phyloP scores from a whole-genome alignment of 2,888 invertebrate genomes.

The Eupithecia abbreviata region DNA sequence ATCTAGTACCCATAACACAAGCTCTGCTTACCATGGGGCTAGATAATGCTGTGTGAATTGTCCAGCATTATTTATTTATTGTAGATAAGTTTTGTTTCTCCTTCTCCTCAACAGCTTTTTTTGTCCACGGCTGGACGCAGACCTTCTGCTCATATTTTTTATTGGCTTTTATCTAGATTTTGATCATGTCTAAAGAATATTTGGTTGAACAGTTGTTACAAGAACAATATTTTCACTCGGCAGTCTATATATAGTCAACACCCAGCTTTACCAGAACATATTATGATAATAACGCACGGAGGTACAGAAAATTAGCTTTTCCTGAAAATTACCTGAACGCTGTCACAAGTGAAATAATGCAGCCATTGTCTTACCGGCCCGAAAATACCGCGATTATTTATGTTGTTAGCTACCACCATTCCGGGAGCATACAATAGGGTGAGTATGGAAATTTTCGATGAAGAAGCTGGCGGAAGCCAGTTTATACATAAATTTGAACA shows the following conservation, averaged over 20 bases:
- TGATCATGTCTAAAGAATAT: no score
- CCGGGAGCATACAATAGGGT: not conserved
- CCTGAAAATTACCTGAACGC: conserved; percentile 12
- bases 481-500: not conserved
- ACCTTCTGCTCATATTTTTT: no score
- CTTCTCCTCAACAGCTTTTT: no score
- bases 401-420: not conserved
- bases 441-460: not conserved
- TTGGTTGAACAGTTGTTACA: not conserved
- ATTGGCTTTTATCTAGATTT: no score
- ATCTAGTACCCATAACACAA: no score
- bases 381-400: not conserved
- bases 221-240: not conserved
- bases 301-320: conserved; percentile 5
- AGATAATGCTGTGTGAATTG: no score
- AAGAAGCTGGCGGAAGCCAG: not conserved
- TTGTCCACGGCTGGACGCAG: no score
- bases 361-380: conserved; percentile 10
- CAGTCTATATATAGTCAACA: not conserved
- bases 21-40: no score
- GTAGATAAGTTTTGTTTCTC: no score
- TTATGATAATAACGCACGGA: not conserved
- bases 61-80: no score
- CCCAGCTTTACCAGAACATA: not conserved
- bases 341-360: conserved; percentile 16